Percentiles rank a stretch among this genome's conserved stretches.
These are phyloP conservation scores for Cheirogaleus medius DNA, from an alignment of 2,113 vertebrate genomes.

Conservation along the genomic window DNA sequence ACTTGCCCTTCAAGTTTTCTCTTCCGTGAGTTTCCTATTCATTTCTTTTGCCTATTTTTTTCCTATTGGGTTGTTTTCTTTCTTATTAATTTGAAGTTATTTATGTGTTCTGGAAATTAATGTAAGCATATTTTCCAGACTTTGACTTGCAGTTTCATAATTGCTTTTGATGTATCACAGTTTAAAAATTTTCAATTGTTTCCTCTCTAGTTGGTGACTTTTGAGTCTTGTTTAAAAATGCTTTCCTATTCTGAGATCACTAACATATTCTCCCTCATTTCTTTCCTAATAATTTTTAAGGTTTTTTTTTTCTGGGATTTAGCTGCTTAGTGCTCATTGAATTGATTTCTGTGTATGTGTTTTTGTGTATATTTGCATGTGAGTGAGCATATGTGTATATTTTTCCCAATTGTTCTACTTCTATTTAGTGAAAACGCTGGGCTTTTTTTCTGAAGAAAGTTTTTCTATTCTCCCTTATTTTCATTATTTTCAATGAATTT, in stretches of 20 bases:
- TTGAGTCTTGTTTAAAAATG: background rate
- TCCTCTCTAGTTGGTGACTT: background rate
- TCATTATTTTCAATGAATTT: constrained; percentile 3
- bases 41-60: background rate
- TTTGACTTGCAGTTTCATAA: background rate
- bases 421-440: background rate
- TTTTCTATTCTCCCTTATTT: background rate
- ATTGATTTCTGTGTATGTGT: background rate
- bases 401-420: background rate
- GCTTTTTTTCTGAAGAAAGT: background rate
- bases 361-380: background rate
- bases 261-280: background rate
- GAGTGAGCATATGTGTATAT: background rate
- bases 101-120: background rate
- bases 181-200: background rate
- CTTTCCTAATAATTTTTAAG: background rate
- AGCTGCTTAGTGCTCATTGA: background rate
- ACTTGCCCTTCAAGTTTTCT: background rate
- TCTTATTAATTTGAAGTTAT: constrained; percentile 13
- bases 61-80: background rate
- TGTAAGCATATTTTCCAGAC: background rate
- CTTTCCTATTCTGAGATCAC: background rate
- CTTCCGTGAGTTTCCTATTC: background rate
- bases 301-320: background rate
- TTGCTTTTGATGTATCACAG: background rate